Conservation (phyloP, 1,140 invertebrate genomes). For the Cyphomyrmex costatus region DNA sequence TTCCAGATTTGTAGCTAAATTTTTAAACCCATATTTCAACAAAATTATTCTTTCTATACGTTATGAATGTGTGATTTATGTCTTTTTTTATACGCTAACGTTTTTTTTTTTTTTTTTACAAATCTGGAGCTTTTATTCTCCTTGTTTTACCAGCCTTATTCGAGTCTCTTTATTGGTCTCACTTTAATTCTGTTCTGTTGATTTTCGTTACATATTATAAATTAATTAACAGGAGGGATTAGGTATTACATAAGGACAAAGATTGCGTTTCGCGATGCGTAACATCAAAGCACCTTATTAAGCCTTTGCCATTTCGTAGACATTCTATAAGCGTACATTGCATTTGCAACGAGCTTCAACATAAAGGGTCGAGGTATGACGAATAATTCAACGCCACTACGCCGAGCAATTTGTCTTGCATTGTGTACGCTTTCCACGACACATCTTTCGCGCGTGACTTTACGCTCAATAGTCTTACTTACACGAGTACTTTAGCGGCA, state of each 20-base stretch:
- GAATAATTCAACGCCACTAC: constrained; percentile 61
- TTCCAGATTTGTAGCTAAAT: too few species aligned
- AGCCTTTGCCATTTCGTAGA: constrained; percentile 53
- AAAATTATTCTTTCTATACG: too few species aligned
- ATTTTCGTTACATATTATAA: constrained; percentile 21
- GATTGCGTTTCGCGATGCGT: constrained; percentile 20
- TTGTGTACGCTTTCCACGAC: constrained; percentile 40
- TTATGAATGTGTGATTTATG: background rate
- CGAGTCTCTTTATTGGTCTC: background rate
- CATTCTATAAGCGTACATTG: constrained; percentile 55
- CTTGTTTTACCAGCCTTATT: background rate
- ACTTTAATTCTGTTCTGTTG: background rate
- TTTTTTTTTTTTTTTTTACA: too few species aligned
- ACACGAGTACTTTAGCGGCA: background rate
- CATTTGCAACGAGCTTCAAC: constrained; percentile 49
- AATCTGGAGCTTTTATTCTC: too few species aligned
- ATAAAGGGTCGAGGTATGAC: constrained; percentile 36
- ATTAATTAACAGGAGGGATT: background rate
- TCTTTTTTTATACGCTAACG: background rate
- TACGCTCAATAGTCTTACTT: constrained; percentile 63
- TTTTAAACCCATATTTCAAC: too few species aligned
- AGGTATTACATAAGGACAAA: background rate
- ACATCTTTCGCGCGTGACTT: constrained; percentile 42
- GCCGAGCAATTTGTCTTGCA: constrained; percentile 68
- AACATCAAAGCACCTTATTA: constrained; percentile 60